phyloP scores from a whole-genome alignment of 2,888 invertebrate species.

The Allacma fusca region DNA sequence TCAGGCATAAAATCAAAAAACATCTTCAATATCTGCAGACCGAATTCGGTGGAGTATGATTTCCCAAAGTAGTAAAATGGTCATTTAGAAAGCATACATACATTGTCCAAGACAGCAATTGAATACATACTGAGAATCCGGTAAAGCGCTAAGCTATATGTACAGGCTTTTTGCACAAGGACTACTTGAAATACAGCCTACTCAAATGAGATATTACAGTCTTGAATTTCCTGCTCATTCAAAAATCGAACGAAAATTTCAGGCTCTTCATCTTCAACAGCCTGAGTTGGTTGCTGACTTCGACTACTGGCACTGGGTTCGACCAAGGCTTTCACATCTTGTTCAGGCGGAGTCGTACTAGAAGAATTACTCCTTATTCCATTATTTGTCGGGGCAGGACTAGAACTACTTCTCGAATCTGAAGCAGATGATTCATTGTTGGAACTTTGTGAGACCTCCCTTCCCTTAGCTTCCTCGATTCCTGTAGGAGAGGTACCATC shows the following conservation, averaged over 20 bases:
- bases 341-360: background rate
- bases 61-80: too few species aligned
- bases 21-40: background rate
- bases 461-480: background rate
- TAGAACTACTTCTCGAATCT: background rate
- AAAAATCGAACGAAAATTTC: constrained; percentile 29
- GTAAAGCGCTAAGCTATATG: background rate
- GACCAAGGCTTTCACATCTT: background rate
- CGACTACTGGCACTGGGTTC: background rate
- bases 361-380: background rate
- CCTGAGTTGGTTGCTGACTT: background rate
- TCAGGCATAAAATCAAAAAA: too few species aligned
- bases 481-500: constrained; percentile 32
- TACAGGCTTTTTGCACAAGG: constrained; percentile 13
- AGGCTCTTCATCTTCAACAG: constrained; percentile 30
- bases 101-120: background rate
- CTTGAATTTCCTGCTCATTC: constrained; percentile 36
- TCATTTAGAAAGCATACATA: too few species aligned
- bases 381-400: background rate
- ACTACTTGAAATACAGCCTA: background rate
- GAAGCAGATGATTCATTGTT: background rate
- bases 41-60: background rate
- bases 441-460: background rate
- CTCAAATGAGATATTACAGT: constrained; percentile 33
- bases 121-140: background rate